Base-by-base conservation (phyloP, 2,888 invertebrate genomes). In the Drosophila meridiana region DNA sequence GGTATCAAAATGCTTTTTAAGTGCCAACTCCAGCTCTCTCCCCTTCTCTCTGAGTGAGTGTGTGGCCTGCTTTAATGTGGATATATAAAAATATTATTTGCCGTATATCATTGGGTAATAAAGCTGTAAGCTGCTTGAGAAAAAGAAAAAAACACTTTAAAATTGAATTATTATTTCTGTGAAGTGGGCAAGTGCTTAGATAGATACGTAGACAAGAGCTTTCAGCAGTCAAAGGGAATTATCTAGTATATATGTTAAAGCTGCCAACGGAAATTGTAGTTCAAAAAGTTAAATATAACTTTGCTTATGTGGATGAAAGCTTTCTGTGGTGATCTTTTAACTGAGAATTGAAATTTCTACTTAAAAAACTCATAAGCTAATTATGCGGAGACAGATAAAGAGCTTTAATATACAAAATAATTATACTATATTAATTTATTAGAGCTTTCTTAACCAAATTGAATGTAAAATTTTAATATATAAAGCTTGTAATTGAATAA, bases 1-100 rank as follows among this genome's bases (percentile, higher is more conserved):
- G 47, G 28, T 45, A 73, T 64, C 61, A 73, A 73, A 78, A 69
- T 65, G 32, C 14, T 47, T 55, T 71, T 71, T 43, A 71, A 71
- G 55, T 61, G 61, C 32, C 62, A 47, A 45, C 36, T 53, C 36
- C 6, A 20, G 20, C 52, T n/a, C 28, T 34, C 8, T 30, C 45
- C 1, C n/a, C 3, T n/a, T 20, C 20, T 48, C 7, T 26, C 45
- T 56, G 30, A 11, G 38, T 11, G 32, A 34, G 14, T 48, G 28
- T 30, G 56, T 42, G 56, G 40, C 9, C 4, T 14, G 30, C 50
- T 67, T 60, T 75, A 53, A 73, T 58, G 45, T 38, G 47, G 20
- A 8, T 55, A 52, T 67, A 45, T 28, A 52, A 43, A 43, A 30
- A 69, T 7, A 57, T 68, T n/a, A 32, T 43, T 50, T 57, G 9